Conservation (phyloP, 2,113 vertebrate genomes). For the Hiodon alosoides region DNA sequence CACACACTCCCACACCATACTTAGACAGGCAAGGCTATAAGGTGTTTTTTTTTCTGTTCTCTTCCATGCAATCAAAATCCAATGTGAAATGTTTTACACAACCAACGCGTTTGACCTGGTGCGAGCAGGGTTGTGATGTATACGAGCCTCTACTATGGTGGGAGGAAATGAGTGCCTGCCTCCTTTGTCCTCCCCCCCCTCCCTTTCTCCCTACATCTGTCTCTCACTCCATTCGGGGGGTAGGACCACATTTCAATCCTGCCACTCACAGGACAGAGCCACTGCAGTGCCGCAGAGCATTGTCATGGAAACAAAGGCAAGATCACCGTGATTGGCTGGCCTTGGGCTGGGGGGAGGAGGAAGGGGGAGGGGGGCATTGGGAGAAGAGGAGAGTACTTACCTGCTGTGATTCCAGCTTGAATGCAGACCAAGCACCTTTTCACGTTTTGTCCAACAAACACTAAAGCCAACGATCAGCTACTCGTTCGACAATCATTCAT, state of each 20-base stretch:
- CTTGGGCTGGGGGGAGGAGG: conserved; percentile 26
- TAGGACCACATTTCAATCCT: conserved; percentile 30
- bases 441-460: conserved; percentile 5
- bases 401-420: conserved; percentile 34
- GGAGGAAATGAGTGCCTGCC: conserved; percentile 14
- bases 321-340: conserved; percentile 39
- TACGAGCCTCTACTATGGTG: not conserved
- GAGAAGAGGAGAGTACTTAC: conserved; percentile 9
- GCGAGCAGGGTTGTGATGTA: not conserved
- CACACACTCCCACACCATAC: not conserved
- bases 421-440: conserved; percentile 23
- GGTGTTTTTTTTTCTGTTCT: not conserved
- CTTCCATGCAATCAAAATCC: not conserved
- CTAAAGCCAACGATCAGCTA: not conserved
- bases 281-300: conserved; percentile 47
- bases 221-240: conserved; percentile 6
- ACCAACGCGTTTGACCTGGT: too few species aligned
- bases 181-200: not conserved
- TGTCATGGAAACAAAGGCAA: conserved; percentile 62
- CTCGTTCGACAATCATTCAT: too few species aligned
- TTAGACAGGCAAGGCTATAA: not conserved
- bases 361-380: conserved; percentile 20
- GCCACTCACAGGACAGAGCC: conserved; percentile 37
- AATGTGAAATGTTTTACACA: too few species aligned
- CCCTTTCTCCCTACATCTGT: conserved; percentile 2